These are phyloP conservation scores for Sycon ciliatum DNA, from an alignment of 37 sponge, comb jelly and placozoan genomes.

Conservation along the genomic window DNA sequence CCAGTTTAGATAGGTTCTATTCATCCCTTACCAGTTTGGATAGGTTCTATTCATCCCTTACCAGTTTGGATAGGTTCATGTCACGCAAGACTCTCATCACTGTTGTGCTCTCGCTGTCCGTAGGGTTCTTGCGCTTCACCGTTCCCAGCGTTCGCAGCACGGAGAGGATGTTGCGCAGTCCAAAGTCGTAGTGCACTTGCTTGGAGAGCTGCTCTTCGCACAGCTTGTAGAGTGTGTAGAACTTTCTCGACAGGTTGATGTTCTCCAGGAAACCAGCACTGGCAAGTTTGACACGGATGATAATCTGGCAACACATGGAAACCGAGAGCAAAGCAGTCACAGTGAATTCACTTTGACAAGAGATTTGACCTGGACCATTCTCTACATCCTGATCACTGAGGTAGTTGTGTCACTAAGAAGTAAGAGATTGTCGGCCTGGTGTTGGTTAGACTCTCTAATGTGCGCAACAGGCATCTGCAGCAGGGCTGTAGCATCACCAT, in stretches of 20 bases:
- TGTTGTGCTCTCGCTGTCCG: conserved; percentile 84
- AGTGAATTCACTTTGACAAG: neutral
- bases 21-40: too few relatives aligned
- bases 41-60: too few relatives aligned
- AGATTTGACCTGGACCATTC: neutral
- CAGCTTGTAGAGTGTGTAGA: conserved; percentile 37
- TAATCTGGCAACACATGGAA: neutral
- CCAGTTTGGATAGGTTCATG: conserved; percentile 98
- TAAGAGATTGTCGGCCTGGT: neutral
- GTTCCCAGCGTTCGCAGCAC: conserved; percentile 91
- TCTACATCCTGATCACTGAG: neutral
- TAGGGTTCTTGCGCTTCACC: conserved; percentile 70
- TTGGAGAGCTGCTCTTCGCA: conserved; percentile 45
- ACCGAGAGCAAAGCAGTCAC: too few relatives aligned
- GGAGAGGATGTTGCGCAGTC: conserved; percentile 92
- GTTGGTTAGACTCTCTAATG: too few relatives aligned
- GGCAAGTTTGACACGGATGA: conserved; percentile 29
- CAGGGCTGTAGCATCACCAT: too few relatives aligned
- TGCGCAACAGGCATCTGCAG: too few relatives aligned
- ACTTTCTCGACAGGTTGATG: conserved; percentile 24
- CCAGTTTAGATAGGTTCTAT: too few relatives aligned
- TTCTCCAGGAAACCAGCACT: conserved; percentile 40
- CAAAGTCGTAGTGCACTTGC: conserved; percentile 95
- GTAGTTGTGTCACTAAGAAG: neutral
- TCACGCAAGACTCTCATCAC: conserved; percentile 94